Evolutionary conservation across 1,140 invertebrate genomes (phyloP).

Genomic region (Frieseomelitta varia): DNA sequence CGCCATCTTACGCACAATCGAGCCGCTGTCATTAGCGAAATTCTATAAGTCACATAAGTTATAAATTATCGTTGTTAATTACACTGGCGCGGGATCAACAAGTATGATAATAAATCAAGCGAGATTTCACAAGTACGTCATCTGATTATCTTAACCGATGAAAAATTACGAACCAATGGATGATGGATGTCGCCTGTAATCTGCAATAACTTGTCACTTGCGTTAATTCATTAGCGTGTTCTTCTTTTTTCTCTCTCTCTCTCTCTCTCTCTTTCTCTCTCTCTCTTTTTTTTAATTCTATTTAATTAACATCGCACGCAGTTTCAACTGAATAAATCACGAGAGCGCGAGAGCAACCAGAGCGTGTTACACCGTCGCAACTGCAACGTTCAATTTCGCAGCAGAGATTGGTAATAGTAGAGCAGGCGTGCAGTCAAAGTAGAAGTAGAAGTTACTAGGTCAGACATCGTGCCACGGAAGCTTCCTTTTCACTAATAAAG

Average conservation of each 20-base stretch:
- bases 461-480: background rate
- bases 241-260: too few species aligned
- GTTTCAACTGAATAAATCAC: background rate
- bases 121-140: background rate
- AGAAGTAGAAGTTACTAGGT: background rate
- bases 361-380: background rate
- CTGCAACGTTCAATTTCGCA: background rate
- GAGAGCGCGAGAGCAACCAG: background rate
- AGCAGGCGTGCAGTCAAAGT: background rate
- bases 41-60: background rate
- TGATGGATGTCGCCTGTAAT: too few species aligned
- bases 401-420: background rate
- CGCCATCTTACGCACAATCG: background rate
- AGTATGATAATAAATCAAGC: background rate
- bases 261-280: too few species aligned
- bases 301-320: background rate
- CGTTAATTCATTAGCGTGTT: background rate
- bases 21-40: background rate
- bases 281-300: too few species aligned
- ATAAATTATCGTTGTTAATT: background rate
- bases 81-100: background rate
- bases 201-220: background rate
- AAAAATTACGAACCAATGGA: background rate
- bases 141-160: background rate
- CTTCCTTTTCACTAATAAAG: slow-evolving; percentile 23